Conservation (phyloP, 1,140 invertebrate species). For the Marisa cornuarietis region DNA sequence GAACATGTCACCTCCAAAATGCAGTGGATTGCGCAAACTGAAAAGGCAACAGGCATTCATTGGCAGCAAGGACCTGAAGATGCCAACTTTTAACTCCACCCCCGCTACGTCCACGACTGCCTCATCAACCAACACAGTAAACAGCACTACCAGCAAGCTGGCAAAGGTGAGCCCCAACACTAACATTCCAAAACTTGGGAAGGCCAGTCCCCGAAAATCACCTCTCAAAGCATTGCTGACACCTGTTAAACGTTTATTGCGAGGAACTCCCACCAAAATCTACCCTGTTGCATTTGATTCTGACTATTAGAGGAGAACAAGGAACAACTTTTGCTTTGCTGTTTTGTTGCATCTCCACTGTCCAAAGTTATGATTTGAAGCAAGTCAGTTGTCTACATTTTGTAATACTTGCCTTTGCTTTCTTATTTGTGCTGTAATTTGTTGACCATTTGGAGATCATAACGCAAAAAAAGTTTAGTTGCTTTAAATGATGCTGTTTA, state of each 20-base stretch:
- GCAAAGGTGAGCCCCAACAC: neutral
- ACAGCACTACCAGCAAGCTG: neutral
- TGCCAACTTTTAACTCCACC: neutral
- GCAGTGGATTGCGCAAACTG: neutral
- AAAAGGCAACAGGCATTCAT: slow-evolving; percentile 27
- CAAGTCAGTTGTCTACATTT: too few relatives aligned
- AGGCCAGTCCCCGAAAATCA: neutral
- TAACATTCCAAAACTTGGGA: neutral
- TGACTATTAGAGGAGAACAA: neutral
- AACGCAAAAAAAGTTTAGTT: too few relatives aligned
- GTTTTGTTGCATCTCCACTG: too few relatives aligned
- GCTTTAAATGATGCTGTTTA: too few relatives aligned
- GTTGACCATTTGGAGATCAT: too few relatives aligned
- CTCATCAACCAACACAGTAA: neutral
- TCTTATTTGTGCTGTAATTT: too few relatives aligned
- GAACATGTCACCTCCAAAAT: slow-evolving; percentile 27
- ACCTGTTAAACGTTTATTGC: neutral
- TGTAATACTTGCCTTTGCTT: too few relatives aligned
- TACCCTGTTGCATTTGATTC: neutral
- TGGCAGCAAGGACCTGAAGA: slow-evolving; percentile 3
- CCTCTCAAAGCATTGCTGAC: neutral
- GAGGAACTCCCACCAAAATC: neutral
- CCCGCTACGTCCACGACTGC: neutral
- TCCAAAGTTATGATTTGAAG: too few relatives aligned
- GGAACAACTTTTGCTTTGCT: too few relatives aligned